Base-by-base conservation (phyloP, 2,113 vertebrate genomes). In the Catharus bicknelli region DNA sequence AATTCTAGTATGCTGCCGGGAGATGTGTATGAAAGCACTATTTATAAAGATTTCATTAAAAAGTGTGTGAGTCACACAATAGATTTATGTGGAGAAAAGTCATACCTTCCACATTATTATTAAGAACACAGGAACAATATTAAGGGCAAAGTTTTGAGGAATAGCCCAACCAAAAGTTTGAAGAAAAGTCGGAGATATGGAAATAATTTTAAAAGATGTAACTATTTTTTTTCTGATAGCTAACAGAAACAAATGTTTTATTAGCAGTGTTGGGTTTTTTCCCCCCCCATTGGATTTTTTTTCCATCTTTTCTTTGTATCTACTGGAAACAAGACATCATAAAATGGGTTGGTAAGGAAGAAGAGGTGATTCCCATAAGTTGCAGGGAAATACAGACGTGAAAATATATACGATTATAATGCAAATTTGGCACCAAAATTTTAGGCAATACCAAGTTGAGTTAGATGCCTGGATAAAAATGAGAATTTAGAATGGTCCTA, bases 211-310 rank as follows among this genome's bases (percentile, higher is more conserved):
- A 16, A 42, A 78, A 88, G 11, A 40, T 8, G 2, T 42, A 42
- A 5, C 9, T 47, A 6, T 40, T 0, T 43, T 55, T 73, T 70
- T 58, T 73, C 25, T 51, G 7, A 34, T 61, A 58, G 13, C 15
- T 54, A 78, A 61, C 13, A 80, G 25, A 73, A 64, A n/a, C 4
- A 63, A n/a, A 6, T 25, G 2, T 83, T 80, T 38, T 68, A 57
- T 51, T 36, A n/a, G 18, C 9, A 68, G 6, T 29, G 25, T 36
- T 34, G 3, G 73, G 34, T 7, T 36, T n/a, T 25, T 48, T 9
- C 15, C 16, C 36, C 34, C 4, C 11, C 6, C 5, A 20, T 48
- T 27, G 6, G 5, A 0, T 2, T 16, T 51, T 43, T 54, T 23
- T 7, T 1, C 14, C 1, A 29, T 5, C 8, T 25, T 34, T 20